Percentiles rank a stretch among this genome's conserved stretches.
These are phyloP conservation scores for Rhinolophus ferrumequinum DNA, from an alignment of 2,113 vertebrate genomes.

Conservation along the genomic window DNA sequence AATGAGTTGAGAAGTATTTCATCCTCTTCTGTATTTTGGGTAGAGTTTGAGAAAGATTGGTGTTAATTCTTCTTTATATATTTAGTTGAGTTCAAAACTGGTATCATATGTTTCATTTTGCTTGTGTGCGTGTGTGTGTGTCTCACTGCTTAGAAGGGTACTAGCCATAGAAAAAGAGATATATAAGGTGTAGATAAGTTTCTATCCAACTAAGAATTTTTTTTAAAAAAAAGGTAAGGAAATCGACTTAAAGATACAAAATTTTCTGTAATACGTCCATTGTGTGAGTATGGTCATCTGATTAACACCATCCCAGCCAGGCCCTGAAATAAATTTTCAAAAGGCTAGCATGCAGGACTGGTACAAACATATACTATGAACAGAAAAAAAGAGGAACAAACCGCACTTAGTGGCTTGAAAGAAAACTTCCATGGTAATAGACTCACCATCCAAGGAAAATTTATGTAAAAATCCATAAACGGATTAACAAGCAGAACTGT, in stretches of 20 bases:
- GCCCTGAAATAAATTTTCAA: not conserved
- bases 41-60: not conserved
- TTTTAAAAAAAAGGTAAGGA: not conserved
- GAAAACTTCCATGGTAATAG: not conserved
- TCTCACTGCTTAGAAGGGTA: not conserved
- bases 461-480: constrained; percentile 65
- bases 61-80: not conserved
- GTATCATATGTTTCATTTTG: not conserved
- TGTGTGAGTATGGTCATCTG: not conserved
- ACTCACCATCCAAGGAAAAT: constrained; percentile 58
- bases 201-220: not conserved
- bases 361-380: not conserved
- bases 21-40: not conserved
- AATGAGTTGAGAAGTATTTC: not conserved
- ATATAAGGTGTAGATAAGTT: not conserved
- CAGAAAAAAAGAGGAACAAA: not conserved
- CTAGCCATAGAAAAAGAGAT: not conserved
- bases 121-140: not conserved
- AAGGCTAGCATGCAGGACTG: not conserved
- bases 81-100: not conserved
- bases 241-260: not conserved
- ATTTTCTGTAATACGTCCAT: not conserved
- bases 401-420: not conserved
- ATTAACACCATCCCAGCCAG: not conserved
- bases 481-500: constrained; percentile 72